phyloP scores from a whole-genome alignment of 2,888 invertebrate genomes.

The Tetanocera ferruginea region DNA sequence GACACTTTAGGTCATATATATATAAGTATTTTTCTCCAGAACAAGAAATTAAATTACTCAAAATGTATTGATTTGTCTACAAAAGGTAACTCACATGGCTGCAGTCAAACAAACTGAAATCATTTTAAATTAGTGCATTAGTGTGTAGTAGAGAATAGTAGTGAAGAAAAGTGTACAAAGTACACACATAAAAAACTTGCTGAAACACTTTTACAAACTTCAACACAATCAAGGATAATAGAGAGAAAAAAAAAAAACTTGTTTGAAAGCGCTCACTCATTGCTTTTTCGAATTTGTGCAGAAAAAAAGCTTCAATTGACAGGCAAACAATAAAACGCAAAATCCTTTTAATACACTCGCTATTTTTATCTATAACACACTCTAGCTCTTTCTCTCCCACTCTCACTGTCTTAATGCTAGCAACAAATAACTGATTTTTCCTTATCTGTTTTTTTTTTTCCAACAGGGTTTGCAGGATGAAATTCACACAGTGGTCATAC shows the following conservation, averaged over 20 bases:
- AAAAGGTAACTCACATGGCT: no score
- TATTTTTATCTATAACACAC: conserved; percentile 48
- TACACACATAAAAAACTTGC: neutral
- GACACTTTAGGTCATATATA: no score
- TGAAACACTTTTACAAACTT: neutral
- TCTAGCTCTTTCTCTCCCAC: neutral
- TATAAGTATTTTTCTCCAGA: no score
- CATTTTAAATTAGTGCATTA: no score
- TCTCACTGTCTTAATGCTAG: conserved; percentile 40
- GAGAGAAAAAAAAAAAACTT: no score
- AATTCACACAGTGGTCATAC: conserved; percentile 70
- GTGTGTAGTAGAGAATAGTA: no score
- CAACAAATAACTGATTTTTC: conserved; percentile 35
- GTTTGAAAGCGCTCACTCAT: no score
- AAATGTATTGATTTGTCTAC: no score
- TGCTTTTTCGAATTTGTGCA: neutral
- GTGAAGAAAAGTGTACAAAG: no score
- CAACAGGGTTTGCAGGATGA: conserved; percentile 69
- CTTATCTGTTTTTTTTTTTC: conserved; percentile 31
- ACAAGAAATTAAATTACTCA: no score
- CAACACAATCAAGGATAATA: conserved; percentile 15
- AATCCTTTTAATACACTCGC: conserved; percentile 52
- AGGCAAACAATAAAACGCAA: conserved; percentile 63
- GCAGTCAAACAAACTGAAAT: no score
- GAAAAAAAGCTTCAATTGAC: conserved; percentile 14